Evolutionary conservation across 2,113 vertebrate species (phyloP), one percentile per base, ranked within the genome.

Genomic region (Dryoscopus gambensis): DNA sequence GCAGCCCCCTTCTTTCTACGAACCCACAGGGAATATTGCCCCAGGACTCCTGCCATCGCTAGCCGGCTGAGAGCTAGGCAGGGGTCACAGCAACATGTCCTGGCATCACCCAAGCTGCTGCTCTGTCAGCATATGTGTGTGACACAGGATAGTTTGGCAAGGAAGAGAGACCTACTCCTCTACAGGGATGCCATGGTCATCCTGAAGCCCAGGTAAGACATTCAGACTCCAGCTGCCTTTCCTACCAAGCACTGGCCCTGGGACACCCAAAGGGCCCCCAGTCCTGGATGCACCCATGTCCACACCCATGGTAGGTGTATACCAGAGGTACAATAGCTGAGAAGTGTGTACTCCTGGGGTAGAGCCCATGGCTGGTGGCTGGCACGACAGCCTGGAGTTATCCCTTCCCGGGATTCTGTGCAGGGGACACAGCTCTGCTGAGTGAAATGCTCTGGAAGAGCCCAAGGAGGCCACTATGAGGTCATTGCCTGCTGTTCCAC

Each of bases 61-160:
- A n/a, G n/a, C n/a, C n/a, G n/a, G n/a, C n/a, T n/a, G n/a, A n/a
- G n/a, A n/a, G n/a, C n/a, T n/a, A n/a, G n/a, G n/a, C n/a, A n/a
- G n/a, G n/a, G n/a, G n/a, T n/a, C n/a, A n/a, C n/a, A n/a, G n/a
- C n/a, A n/a, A n/a, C n/a, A n/a, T n/a, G n/a, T n/a, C 27, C 44
- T 10, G 2, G 23, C 8, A 46, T n/a, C 23, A 28, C 22, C 56
- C 4, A 2, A 64, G 19, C 19, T 0, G 1, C 31, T 63, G 7
- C 13, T 59, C 33, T 28, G 4, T 5, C 5, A 73, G 50, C 5
- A 18, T 0, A 0, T 18, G 16, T 1, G 2, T 13, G 11, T 52
- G 37, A 39, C 13, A 2, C 4, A 46, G 24, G 52, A 24, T 33
- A 10, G 8, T 10, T 6, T 10, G 5, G 23, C 7, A 21, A 71